Conservation (phyloP, 2,797 vertebrate genomes). For the Eupleurogrammus muticus region DNA sequence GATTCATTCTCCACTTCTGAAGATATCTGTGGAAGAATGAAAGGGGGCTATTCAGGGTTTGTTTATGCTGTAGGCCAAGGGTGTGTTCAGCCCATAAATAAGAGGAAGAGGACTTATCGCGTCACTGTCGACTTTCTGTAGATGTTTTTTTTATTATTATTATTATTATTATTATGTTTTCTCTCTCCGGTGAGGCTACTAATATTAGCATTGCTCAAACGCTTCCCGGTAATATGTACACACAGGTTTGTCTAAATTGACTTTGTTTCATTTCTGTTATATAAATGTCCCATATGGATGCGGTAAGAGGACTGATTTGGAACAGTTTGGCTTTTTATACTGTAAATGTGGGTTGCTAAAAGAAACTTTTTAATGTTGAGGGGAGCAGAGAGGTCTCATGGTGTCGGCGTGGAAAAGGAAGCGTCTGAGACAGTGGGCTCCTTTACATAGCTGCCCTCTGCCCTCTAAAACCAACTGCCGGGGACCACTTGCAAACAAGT, state of each 20-base stretch:
- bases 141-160: slow-evolving; percentile 3
- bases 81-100: slow-evolving; percentile 58
- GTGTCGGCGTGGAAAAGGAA: slow-evolving; percentile 70
- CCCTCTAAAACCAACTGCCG: slow-evolving; percentile 57
- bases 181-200: slow-evolving; percentile 10
- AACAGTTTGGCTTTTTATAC: slow-evolving; percentile 46
- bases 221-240: slow-evolving; percentile 15
- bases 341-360: slow-evolving; percentile 61
- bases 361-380: slow-evolving; percentile 43
- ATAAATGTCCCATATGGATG: slow-evolving; percentile 47
- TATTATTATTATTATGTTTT: slow-evolving; percentile 21
- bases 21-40: slow-evolving; percentile 63
- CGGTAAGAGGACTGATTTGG: slow-evolving; percentile 48
- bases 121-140: slow-evolving; percentile 39
- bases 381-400: slow-evolving; percentile 43
- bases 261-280: slow-evolving; percentile 28
- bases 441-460: slow-evolving; percentile 65
- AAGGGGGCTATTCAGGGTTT: slow-evolving; percentile 70
- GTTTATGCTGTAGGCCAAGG: slow-evolving; percentile 74
- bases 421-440: slow-evolving; percentile 54
- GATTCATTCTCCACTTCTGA: slow-evolving; percentile 61
- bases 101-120: slow-evolving; percentile 37
- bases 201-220: slow-evolving; percentile 39
- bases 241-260: slow-evolving; percentile 30
- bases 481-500: slow-evolving; percentile 37